A percentile compares a stretch with the other conserved stretches of the same genome.
phyloP scores from a whole-genome alignment of 2,888 invertebrate genomes.

The Empis livida region DNA sequence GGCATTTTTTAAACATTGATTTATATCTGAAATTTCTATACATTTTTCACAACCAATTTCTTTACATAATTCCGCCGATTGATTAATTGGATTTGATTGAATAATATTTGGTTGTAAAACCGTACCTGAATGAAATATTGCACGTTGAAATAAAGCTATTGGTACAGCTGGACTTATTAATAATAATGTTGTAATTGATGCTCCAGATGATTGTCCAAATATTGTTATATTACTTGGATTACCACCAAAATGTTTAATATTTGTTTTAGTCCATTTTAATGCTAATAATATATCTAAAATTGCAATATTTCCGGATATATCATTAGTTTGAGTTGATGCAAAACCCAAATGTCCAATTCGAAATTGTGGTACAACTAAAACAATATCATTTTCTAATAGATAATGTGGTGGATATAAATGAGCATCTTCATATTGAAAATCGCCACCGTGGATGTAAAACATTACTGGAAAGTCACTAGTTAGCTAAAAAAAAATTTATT shows the following conservation, averaged over 20 bases:
- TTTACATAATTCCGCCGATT: constrained; percentile 19
- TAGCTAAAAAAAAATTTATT: constrained; percentile 16
- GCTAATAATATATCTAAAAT: constrained; percentile 34
- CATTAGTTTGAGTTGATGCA: constrained; percentile 31
- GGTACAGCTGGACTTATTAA: constrained; percentile 24
- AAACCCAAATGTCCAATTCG: constrained; percentile 34
- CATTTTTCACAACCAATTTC: constrained; percentile 18
- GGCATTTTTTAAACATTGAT: constrained; percentile 20
- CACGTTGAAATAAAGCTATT: constrained; percentile 27
- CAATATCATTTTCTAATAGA: constrained; percentile 27
- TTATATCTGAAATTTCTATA: constrained; percentile 15
- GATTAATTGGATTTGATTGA: constrained; percentile 22
- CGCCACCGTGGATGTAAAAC: constrained; percentile 24
- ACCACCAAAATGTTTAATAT: constrained; percentile 35
- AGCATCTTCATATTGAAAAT: constrained; percentile 24
- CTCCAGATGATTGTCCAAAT: constrained; percentile 37
- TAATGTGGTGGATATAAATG: constrained; percentile 18
- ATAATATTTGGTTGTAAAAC: constrained; percentile 32
- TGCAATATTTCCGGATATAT: constrained; percentile 37
- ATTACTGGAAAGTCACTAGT: constrained; percentile 20
- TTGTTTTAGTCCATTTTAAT: constrained; percentile 33
- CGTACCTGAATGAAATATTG: constrained; percentile 36
- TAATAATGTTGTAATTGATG: constrained; percentile 29
- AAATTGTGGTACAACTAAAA: constrained; percentile 32
- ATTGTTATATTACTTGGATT: constrained; percentile 32